Base-by-base conservation (phyloP, 2,797 vertebrate genomes). In the Galagoides demidoff region DNA sequence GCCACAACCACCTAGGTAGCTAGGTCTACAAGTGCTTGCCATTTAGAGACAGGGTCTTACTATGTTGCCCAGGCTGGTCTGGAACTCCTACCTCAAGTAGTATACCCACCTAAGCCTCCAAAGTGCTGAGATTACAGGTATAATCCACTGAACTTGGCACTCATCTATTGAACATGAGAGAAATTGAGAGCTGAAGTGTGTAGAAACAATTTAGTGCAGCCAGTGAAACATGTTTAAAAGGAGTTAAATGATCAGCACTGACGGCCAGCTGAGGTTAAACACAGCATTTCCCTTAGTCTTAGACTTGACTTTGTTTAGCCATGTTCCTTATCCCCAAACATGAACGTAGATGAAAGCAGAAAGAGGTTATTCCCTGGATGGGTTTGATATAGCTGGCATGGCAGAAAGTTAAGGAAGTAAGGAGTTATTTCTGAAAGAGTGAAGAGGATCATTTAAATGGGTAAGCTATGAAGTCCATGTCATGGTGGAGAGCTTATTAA, bases 301-400 rank as follows among this genome's bases (percentile, higher is more conserved):
- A 34, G 31, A 55, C 59, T 27, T 95, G 76, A 81, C 71, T 78
- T 92, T 66, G 73, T 90, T 71, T 63, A 85, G 68, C 34, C 64
- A 3, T 45, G 27, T 78, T 94, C 14, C 25, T 63, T 49, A 59
- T 52, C 27, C 59, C 29, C 55, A 68, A 59, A n/a, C n/a, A 25
- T 27, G 49, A 14, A 52, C 49, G 20, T 8, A 37, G 22, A 59
- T 59, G 31, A 95, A 91, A 63, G 23, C 43, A 89, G 45, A 93
- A 66, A 82, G 55, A 45, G 23, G 2, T 64, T 89, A 45, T 78
- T 88, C 23, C 31, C 7, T 71, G 43, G 79, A 11, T 92, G 2
- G 17, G 19, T 43, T 81, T 68, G 39, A 12, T n/a, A 34, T 61
- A 37, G 11, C 37, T 59, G 19, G 52, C 55, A 16, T 78, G 61